Conservation (phyloP, 1,140 invertebrate genomes). For the Lordiphosa clarofinis region DNA sequence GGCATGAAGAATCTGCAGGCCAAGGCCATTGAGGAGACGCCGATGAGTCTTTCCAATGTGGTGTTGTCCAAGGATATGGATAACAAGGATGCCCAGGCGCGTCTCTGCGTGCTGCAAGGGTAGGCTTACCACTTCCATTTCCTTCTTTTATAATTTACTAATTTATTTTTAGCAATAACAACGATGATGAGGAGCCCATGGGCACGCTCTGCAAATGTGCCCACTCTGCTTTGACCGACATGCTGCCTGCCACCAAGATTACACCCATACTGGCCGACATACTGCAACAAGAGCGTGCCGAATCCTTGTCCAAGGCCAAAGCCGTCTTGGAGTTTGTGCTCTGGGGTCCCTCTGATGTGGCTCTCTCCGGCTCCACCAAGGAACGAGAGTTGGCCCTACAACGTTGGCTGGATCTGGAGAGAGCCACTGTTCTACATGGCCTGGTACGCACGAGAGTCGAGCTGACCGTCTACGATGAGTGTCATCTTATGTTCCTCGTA, state of each 20-base stretch:
- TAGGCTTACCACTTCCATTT: no score
- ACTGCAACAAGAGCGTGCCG: conserved; percentile 85
- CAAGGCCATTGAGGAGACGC: conserved; percentile 88
- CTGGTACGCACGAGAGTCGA: conserved; percentile 86
- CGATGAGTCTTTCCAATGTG: conserved; percentile 83
- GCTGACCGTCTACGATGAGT: conserved; percentile 88
- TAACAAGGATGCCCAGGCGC: conserved; percentile 82
- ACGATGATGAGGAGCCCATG: conserved; percentile 82
- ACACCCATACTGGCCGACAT: conserved; percentile 85
- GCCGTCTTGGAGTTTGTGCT: conserved; percentile 90
- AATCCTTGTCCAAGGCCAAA: conserved; percentile 85
- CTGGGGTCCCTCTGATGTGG: conserved; percentile 90
- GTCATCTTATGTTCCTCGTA: conserved; percentile 90
- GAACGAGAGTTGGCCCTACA: conserved; percentile 87
- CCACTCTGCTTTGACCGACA: conserved; percentile 84
- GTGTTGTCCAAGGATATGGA: conserved; percentile 81
- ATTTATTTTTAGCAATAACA: conserved; percentile 72
- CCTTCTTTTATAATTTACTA: no score
- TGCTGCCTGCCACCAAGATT: conserved; percentile 84
- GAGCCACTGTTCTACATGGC: conserved; percentile 89
- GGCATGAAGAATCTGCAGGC: conserved; percentile 91
- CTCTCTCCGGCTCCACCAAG: conserved; percentile 83
- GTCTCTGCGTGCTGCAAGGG: conserved; percentile 88
- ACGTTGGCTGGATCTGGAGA: conserved; percentile 90
- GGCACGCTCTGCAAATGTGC: conserved; percentile 90